These are phyloP conservation scores for Hirudo medicinalis DNA, from an alignment of 1,140 invertebrate species.

Conservation along the genomic window DNA sequence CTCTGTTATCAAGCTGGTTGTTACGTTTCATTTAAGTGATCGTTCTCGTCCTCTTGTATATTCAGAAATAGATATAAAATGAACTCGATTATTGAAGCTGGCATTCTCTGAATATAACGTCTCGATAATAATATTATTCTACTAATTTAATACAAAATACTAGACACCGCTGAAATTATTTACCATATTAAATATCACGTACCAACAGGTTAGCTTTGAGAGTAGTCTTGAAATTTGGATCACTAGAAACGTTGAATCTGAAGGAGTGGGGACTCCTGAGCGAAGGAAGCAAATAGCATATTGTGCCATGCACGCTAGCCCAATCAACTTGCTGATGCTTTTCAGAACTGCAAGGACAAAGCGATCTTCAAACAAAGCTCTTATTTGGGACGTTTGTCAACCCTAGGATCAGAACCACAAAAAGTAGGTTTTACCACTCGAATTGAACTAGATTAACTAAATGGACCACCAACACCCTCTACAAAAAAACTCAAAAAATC, in stretches of 20 bases:
- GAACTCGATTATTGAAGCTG: too few species aligned
- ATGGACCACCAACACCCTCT: background rate
- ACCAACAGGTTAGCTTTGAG: background rate
- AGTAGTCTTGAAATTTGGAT: background rate
- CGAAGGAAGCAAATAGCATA: background rate
- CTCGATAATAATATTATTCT: background rate
- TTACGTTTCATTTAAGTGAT: too few species aligned
- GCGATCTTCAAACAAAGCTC: background rate
- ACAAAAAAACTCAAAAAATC: too few species aligned
- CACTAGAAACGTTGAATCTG: background rate
- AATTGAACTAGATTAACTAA: background rate
- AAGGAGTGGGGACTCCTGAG: background rate
- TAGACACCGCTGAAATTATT: background rate
- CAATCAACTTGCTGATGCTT: slow-evolving; percentile 7
- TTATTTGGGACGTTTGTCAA: background rate
- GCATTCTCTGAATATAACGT: too few species aligned
- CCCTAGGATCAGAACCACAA: too few species aligned
- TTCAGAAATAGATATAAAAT: too few species aligned
- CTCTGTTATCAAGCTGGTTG: too few species aligned
- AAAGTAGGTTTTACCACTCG: background rate
- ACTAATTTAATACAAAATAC: background rate
- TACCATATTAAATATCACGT: background rate
- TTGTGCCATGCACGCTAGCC: background rate
- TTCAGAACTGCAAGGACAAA: background rate
- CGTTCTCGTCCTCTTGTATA: too few species aligned